These are phyloP conservation scores for Suncus etruscus DNA, from an alignment of 2,113 vertebrate species.

Conservation along the genomic window DNA sequence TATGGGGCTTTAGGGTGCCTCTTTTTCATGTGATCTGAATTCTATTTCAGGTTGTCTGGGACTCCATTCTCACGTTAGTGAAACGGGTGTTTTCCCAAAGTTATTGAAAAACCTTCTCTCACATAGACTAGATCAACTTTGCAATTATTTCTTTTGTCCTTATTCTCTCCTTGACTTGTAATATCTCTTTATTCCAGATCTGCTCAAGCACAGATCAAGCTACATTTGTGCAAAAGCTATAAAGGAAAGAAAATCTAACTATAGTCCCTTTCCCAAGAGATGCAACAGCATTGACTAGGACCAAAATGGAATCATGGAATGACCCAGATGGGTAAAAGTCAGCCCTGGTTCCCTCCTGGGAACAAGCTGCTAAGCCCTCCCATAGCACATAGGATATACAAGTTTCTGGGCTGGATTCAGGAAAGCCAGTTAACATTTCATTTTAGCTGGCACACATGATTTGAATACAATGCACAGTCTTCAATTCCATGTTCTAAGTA, in stretches of 20 bases:
- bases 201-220: slow-evolving; percentile 74
- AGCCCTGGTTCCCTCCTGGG: slow-evolving; percentile 34
- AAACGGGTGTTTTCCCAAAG: slow-evolving; percentile 79
- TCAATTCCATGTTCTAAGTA: slow-evolving; percentile 56
- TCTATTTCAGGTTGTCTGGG: slow-evolving; percentile 80
- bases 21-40: slow-evolving; percentile 80
- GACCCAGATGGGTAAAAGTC: slow-evolving; percentile 70
- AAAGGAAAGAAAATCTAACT: slow-evolving; percentile 70
- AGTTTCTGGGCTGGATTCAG: slow-evolving; percentile 70
- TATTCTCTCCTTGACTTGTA: slow-evolving; percentile 82
- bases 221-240: slow-evolving; percentile 75
- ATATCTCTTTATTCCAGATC: slow-evolving; percentile 83
- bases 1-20: slow-evolving; percentile 78
- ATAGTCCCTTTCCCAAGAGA: slow-evolving; percentile 78
- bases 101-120: slow-evolving; percentile 80
- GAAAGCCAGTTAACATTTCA: slow-evolving; percentile 72
- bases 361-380: slow-evolving; percentile 64
- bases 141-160: slow-evolving; percentile 72
- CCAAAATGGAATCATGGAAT: slow-evolving; percentile 81
- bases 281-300: slow-evolving; percentile 80
- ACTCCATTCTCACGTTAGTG: slow-evolving; percentile 66
- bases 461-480: slow-evolving; percentile 76
- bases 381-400: slow-evolving; percentile 52
- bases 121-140: slow-evolving; percentile 82
- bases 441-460: slow-evolving; percentile 73